Conservation (phyloP, 1,140 invertebrate genomes). For the Streblospio benedicti region DNA sequence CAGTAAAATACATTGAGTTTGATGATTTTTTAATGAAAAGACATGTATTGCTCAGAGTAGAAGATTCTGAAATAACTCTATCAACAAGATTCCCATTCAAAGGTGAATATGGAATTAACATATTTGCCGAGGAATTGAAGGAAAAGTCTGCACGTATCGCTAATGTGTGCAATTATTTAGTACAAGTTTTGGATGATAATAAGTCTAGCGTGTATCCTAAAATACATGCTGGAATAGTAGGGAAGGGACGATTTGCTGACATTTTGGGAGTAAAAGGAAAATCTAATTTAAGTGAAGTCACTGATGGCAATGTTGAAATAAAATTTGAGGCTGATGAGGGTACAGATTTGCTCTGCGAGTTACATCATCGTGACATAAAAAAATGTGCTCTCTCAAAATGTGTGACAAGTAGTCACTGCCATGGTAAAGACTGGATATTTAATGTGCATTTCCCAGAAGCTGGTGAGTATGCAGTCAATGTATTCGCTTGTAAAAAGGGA, state of each 20-base stretch:
- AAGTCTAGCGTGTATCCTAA: conserved; percentile 35
- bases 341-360: conserved; percentile 32
- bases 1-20: conserved; percentile 31
- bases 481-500: conserved; percentile 32
- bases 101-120: conserved; percentile 38
- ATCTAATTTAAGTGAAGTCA: conserved; percentile 22
- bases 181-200: conserved; percentile 12
- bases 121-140: conserved; percentile 31
- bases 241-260: conserved; percentile 26
- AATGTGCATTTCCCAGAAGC: conserved; percentile 31
- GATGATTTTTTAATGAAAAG: conserved; percentile 37
- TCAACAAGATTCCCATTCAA: conserved; percentile 32
- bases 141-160: conserved; percentile 30
- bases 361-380: conserved; percentile 30
- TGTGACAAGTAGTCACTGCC: conserved; percentile 20
- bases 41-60: conserved; percentile 29
- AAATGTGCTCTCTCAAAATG: conserved; percentile 24
- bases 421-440: conserved; percentile 22
- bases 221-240: conserved; percentile 29
- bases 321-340: conserved; percentile 28
- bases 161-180: conserved; percentile 40
- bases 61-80: conserved; percentile 32
- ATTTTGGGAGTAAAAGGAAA: conserved; percentile 31
- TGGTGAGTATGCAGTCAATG: conserved; percentile 39
- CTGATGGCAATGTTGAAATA: conserved; percentile 25